These are phyloP conservation scores for Papilio gigon DNA, from an alignment of 2,888 invertebrate species.

Conservation along the genomic window DNA sequence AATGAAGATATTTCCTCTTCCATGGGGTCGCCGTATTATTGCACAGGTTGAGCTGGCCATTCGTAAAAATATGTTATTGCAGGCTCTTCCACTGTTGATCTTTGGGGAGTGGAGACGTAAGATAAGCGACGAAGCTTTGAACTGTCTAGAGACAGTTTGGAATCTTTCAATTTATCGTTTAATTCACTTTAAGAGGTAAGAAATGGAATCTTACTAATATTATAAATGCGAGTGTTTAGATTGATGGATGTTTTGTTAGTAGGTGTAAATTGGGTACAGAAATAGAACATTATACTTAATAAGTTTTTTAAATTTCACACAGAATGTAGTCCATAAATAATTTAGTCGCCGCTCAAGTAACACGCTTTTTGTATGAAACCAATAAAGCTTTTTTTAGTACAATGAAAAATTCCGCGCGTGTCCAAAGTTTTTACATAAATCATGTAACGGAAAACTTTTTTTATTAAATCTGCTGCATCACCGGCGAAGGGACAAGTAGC, in stretches of 20 bases:
- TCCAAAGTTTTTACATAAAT: slow-evolving; percentile 15
- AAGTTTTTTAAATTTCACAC: too few species aligned
- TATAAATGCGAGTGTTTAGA: too few species aligned
- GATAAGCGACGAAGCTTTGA: slow-evolving; percentile 4
- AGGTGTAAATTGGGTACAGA: too few species aligned
- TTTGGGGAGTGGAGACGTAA: slow-evolving; percentile 3
- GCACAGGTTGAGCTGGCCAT: too few species aligned
- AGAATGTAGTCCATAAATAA: too few species aligned
- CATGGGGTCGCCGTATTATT: too few species aligned
- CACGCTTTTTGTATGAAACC: neutral
- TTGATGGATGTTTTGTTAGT: too few species aligned
- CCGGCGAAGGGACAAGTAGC: neutral
- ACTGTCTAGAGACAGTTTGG: neutral
- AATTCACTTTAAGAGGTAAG: too few species aligned
- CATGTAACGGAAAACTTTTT: slow-evolving; percentile 16
- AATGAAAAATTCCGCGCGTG: neutral
- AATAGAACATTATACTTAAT: too few species aligned
- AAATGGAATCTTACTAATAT: too few species aligned
- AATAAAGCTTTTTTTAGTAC: neutral
- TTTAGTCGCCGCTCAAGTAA: neutral
- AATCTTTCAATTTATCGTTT: too few species aligned
- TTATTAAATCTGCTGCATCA: slow-evolving; percentile 15
- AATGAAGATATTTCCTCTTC: too few species aligned
- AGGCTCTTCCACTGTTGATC: neutral
- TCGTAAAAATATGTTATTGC: neutral